phyloP scores from a whole-genome alignment of 1,140 invertebrate species.

The Vanessa tameamea region DNA sequence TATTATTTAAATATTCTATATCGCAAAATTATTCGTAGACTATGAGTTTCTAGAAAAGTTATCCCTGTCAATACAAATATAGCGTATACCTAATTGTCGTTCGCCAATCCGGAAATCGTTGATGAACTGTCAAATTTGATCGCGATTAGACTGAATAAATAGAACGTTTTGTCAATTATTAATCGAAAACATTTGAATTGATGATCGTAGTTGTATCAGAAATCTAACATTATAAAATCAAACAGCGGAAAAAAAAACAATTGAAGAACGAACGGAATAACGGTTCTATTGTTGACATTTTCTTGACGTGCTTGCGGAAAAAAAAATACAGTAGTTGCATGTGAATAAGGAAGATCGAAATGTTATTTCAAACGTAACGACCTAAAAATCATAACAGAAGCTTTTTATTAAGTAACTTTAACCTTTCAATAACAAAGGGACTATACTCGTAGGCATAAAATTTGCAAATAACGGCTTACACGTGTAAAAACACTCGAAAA shows the following conservation, averaged over 20 bases:
- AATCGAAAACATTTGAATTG: neutral
- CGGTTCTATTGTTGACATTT: too few relatives aligned
- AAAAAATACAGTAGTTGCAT: neutral
- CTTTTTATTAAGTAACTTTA: slow-evolving; percentile 24
- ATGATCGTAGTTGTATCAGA: too few relatives aligned
- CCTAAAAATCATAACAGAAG: slow-evolving; percentile 12
- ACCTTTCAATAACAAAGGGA: slow-evolving; percentile 37
- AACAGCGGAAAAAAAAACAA: too few relatives aligned
- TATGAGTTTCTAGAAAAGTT: too few relatives aligned
- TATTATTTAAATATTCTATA: neutral
- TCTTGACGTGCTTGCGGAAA: too few relatives aligned
- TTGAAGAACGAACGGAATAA: too few relatives aligned
- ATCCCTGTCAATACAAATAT: too few relatives aligned
- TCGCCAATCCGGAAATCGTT: too few relatives aligned
- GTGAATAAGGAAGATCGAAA: neutral
- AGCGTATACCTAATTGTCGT: too few relatives aligned
- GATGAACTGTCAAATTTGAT: neutral
- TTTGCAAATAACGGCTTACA: slow-evolving; percentile 43
- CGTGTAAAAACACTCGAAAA: slow-evolving; percentile 43
- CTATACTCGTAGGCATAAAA: slow-evolving; percentile 36
- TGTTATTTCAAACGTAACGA: slow-evolving; percentile 9
- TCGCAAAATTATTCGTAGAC: too few relatives aligned
- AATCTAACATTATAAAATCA: too few relatives aligned
- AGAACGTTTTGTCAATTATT: neutral
- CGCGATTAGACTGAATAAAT: neutral